Evolutionary conservation across 1,140 invertebrate species (phyloP), one percentile per base, ranked within the genome.

Genomic region (Ips typographus): DNA sequence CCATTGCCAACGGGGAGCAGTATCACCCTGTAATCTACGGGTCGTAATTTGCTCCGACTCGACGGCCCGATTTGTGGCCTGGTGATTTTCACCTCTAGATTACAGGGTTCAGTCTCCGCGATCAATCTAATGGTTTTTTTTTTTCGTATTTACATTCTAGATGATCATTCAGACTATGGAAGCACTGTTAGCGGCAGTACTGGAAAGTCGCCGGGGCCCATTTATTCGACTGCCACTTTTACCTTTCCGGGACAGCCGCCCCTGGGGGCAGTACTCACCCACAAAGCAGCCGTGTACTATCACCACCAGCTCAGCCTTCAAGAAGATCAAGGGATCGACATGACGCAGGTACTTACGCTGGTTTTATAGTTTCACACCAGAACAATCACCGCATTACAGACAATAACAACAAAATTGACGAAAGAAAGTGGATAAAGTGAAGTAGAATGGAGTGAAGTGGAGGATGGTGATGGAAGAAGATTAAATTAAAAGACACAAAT

Each of bases 241-340:
- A 85, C 84, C 3, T 85, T 85, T 74, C 79, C 79, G 8, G 74
- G 74, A 2, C 77, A 79, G 51, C 84, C 84, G 4, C 74, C 76
- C 2, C 83, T 83, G 0, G 82, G 83, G 3, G 81, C 87, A 73
- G 86, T 87, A 1, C 82, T 88, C 60, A 89, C 87, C 4, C 87
- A 88, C 74, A 89, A 90, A 75, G 87, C 87, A 1, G 86, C 89
- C 0, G 87, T 89, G 0, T 90, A 89, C 77, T 91, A 90, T 77
- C 88, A 91, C 72, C 89, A 91, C 72, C 89, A 91, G 79, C 81
- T 90, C 65, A 89, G 88, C 62, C 81, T 91, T 58, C 89, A 90
- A 72, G 88, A 89, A 73, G 88, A 89, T 75, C 88, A 89, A 79
- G 88, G 88, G 64, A 89, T 89, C 72, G 88, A 89, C 80, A 85